These are phyloP conservation scores for Lytechinus variegatus DNA, from an alignment of 35 echinoderm and acorn worm species.

Conservation along the genomic window DNA sequence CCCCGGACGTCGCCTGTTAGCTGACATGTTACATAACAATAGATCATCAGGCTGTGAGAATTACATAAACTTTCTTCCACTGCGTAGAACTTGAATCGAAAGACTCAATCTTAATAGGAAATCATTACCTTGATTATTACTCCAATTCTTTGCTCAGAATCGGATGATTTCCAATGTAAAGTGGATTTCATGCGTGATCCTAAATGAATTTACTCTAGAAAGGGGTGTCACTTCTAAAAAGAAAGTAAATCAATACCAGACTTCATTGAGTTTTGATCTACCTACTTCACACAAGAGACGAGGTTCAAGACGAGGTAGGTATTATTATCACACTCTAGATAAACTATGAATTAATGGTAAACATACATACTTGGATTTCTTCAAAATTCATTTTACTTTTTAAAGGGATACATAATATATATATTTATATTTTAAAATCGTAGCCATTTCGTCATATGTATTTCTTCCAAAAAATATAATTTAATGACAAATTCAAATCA, in stretches of 20 bases:
- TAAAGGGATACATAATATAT: too few relatives aligned
- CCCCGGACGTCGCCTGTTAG: neutral
- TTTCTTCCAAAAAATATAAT: too few relatives aligned
- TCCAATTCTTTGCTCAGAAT: neutral
- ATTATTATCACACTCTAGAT: too few relatives aligned
- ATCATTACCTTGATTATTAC: neutral
- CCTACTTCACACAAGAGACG: neutral
- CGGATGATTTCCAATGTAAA: neutral
- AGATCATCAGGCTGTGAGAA: neutral
- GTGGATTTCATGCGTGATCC: neutral
- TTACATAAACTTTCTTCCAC: neutral
- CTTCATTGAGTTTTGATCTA: neutral
- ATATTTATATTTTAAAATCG: too few relatives aligned
- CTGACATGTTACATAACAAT: neutral
- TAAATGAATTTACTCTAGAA: neutral
- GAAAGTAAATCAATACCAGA: neutral
- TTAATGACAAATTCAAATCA: too few relatives aligned
- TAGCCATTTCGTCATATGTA: too few relatives aligned
- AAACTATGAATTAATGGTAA: too few relatives aligned
- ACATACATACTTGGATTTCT: too few relatives aligned
- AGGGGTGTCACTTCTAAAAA: neutral
- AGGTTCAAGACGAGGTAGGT: too few relatives aligned
- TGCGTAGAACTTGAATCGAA: neutral
- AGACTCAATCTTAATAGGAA: neutral
- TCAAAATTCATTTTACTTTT: too few relatives aligned